phyloP scores from a whole-genome alignment of 2,797 vertebrate species.

The Cynodonichthys magdalenae region DNA sequence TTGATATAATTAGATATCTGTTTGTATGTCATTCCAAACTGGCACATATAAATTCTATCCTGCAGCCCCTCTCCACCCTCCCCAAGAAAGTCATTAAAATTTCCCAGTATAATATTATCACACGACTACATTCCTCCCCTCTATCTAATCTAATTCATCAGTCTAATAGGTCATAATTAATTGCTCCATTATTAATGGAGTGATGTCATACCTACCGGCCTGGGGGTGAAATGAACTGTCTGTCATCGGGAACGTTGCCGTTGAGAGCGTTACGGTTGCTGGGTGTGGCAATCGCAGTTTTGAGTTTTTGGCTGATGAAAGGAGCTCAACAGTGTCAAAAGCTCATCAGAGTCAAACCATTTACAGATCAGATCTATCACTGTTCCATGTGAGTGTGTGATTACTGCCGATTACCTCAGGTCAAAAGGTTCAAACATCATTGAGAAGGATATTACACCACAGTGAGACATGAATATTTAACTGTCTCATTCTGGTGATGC shows the following conservation, averaged over 20 bases:
- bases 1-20: constrained; percentile 55
- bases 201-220: constrained; percentile 74
- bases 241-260: constrained; percentile 46
- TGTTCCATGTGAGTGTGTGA: constrained; percentile 47
- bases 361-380: constrained; percentile 57
- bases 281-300: constrained; percentile 11
- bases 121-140: constrained; percentile 61
- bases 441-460: constrained; percentile 72
- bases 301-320: constrained; percentile 26
- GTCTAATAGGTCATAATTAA: constrained; percentile 80
- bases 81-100: constrained; percentile 71
- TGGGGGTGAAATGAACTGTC: constrained; percentile 64
- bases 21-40: constrained; percentile 51
- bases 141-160: constrained; percentile 78
- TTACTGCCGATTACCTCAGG: constrained; percentile 65
- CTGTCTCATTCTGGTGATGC: constrained; percentile 69
- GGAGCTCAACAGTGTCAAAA: constrained; percentile 46
- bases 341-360: constrained; percentile 51
- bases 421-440: constrained; percentile 71
- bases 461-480: constrained; percentile 79
- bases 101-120: constrained; percentile 73
- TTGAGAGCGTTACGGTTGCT: constrained; percentile 1
- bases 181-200: constrained; percentile 78
- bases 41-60: constrained; percentile 49
- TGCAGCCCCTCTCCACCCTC: constrained; percentile 17